These are phyloP conservation scores for Pygoscelis antarcticus DNA, from an alignment of 2,113 vertebrate genomes.

Conservation along the genomic window DNA sequence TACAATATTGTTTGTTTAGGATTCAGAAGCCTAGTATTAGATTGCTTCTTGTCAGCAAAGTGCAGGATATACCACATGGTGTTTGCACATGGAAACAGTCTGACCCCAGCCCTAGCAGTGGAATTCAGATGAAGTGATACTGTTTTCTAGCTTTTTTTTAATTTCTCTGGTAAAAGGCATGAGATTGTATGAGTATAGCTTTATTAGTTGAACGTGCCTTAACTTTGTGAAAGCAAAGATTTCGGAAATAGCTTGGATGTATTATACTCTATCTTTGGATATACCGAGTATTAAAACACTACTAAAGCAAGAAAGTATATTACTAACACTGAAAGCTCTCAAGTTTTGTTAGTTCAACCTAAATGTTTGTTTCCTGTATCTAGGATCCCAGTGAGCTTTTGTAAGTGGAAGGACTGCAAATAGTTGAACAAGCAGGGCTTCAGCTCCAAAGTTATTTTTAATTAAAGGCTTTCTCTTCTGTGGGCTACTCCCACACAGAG, in stretches of 20 bases:
- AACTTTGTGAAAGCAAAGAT: background rate
- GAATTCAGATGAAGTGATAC: background rate
- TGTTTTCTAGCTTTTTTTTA: background rate
- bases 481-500: background rate
- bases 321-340: background rate
- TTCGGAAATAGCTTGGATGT: background rate
- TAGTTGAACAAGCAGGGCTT: background rate
- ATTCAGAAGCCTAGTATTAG: slow-evolving; percentile 10
- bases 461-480: slow-evolving; percentile 6
- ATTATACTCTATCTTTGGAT: background rate
- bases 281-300: background rate
- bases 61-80: background rate
- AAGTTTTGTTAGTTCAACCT: background rate
- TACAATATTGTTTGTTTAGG: slow-evolving; percentile 49
- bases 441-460: slow-evolving; percentile 8
- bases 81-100: background rate
- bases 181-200: background rate
- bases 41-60: slow-evolving; percentile 57
- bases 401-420: background rate
- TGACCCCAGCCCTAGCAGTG: background rate
- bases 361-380: background rate
- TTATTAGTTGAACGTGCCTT: background rate
- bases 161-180: background rate
- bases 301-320: background rate
- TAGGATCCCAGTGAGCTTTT: background rate